These are phyloP conservation scores for Drosophila eohydei DNA, from an alignment of 2,888 invertebrate species.

Conservation along the genomic window DNA sequence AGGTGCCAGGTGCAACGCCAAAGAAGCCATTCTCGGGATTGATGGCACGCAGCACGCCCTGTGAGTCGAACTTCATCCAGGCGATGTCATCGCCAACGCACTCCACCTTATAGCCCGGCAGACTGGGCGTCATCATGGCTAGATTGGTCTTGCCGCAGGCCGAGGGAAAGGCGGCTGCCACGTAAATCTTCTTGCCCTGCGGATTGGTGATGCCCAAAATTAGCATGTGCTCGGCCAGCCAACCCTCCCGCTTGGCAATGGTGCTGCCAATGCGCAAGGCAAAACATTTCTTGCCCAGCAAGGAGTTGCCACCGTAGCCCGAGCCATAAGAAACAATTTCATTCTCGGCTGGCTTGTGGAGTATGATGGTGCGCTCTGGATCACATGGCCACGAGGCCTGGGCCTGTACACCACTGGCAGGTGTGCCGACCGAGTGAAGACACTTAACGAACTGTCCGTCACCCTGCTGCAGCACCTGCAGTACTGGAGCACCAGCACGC, in stretches of 20 bases:
- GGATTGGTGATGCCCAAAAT: conserved; percentile 98
- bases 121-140: conserved; percentile 97
- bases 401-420: conserved; percentile 87
- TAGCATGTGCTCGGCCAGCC: conserved; percentile 99
- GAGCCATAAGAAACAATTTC: conserved; percentile 89
- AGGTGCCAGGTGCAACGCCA: conserved; percentile 98
- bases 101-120: conserved; percentile 96
- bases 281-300: conserved; percentile 99
- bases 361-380: conserved; percentile 95
- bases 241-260: conserved; percentile 96
- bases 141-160: conserved; percentile 99
- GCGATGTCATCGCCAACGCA: conserved; percentile 99
- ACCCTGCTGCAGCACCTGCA: conserved; percentile 86
- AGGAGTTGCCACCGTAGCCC: conserved; percentile 98
- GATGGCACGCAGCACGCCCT: conserved; percentile 96
- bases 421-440: conserved; percentile 96
- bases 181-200: conserved; percentile 94
- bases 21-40: conserved; percentile 99
- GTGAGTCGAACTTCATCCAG: conserved; percentile 97
- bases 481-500: conserved; percentile 89
- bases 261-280: conserved; percentile 98
- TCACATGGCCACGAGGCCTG: conserved; percentile 97
- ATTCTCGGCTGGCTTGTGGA: conserved; percentile 88
- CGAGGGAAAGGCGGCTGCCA: conserved; percentile 99
- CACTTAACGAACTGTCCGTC: conserved; percentile 92